Conservation (phyloP, 2,797 vertebrate species). For the Danio kyathit region DNA sequence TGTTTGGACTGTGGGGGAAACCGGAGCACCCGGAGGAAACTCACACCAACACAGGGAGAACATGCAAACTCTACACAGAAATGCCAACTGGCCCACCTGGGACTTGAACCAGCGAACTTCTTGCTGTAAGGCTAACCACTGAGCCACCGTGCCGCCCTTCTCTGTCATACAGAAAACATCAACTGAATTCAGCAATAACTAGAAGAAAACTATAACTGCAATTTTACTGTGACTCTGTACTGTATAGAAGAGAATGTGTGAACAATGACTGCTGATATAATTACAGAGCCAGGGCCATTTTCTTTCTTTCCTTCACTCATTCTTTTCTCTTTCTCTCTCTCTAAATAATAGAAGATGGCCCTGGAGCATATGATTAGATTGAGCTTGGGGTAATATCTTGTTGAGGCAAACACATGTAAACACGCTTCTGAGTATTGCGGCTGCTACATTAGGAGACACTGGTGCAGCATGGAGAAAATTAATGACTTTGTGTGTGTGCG, state of each 20-base stretch:
- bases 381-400: constrained; percentile 6
- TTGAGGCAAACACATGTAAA: constrained; percentile 2
- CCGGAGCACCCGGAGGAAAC: too few relatives aligned
- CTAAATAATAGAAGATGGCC: not conserved
- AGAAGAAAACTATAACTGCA: constrained; percentile 4
- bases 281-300: constrained; percentile 1
- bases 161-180: not conserved
- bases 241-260: not conserved
- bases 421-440: not conserved
- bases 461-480: constrained; percentile 15
- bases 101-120: too few relatives aligned
- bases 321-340: not conserved
- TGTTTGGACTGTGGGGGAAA: too few relatives aligned
- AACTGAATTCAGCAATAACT: not conserved
- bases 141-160: too few relatives aligned
- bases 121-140: too few relatives aligned
- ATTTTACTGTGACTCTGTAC: not conserved
- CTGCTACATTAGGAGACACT: not conserved
- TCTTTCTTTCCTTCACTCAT: not conserved
- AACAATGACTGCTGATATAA: constrained; percentile 16
- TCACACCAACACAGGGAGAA: too few relatives aligned
- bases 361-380: constrained; percentile 9
- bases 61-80: too few relatives aligned
- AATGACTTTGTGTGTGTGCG: not conserved
- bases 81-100: too few relatives aligned